Percentiles rank a stretch among this genome's conserved stretches.
phyloP scores from a whole-genome alignment of 1,140 invertebrate species.

The Dendroctonus valens region DNA sequence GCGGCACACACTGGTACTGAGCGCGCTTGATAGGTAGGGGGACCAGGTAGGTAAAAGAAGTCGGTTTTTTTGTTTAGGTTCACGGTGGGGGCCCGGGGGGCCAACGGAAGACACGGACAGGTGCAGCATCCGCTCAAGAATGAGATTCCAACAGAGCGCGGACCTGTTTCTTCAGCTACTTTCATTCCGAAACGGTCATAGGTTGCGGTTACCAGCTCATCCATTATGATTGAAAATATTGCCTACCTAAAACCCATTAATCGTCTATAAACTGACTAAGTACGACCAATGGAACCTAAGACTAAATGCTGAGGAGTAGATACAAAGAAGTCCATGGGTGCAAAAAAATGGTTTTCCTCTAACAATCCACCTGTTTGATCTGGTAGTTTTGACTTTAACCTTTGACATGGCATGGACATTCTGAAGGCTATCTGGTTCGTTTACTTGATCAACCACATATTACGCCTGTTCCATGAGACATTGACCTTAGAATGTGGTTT shows the following conservation, averaged over 20 bases:
- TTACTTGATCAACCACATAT: background rate
- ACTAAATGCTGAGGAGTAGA: no score
- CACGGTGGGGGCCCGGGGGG: background rate
- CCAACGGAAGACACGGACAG: constrained; percentile 13
- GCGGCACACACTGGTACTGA: constrained; percentile 26
- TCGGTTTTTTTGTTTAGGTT: constrained; percentile 23
- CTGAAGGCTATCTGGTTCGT: background rate
- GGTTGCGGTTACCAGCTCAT: background rate
- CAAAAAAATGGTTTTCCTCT: no score
- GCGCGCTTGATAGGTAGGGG: constrained; percentile 16
- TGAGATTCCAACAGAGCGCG: constrained; percentile 1
- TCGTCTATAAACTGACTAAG: no score
- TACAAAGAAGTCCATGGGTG: no score
- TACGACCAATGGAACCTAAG: no score
- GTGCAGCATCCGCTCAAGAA: constrained; percentile 21
- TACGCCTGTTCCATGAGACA: background rate
- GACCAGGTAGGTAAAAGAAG: constrained; percentile 26
- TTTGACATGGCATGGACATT: no score
- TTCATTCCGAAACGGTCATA: background rate
- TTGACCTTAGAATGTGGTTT: constrained; percentile 3
- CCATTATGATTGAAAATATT: background rate
- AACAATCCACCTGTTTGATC: no score
- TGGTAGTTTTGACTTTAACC: no score
- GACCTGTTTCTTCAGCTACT: constrained; percentile 11
- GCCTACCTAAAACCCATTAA: no score